Base-by-base conservation (phyloP, 2,113 vertebrate genomes). In the Xiphophorus couchianus region DNA sequence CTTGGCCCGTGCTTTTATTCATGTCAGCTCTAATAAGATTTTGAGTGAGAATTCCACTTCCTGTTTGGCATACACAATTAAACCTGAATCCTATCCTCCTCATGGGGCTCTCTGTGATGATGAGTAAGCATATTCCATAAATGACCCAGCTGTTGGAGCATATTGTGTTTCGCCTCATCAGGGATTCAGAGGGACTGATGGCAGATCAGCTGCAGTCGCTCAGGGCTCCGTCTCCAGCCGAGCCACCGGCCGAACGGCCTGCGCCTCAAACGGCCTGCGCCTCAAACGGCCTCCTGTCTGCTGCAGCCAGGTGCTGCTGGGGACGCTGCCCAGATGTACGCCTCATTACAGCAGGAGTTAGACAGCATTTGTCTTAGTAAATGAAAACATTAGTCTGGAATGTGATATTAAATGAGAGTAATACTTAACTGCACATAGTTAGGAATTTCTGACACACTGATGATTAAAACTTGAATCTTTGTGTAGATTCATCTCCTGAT, bases 141-240 rank as follows among this genome's bases (percentile, higher is more conserved):
- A 88, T 78, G 87, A 82, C 88, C 84, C 92, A 91, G 89, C 89
- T 92, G 90, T 77, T 84, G 0, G 65, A 84, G 76, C 88, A 90
- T 90, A 91, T 93, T 91, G 88, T 77, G 88, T 86, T 87, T 88
- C 64, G 69, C 84, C 78, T 89, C 88, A 90, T 90, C 78, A 80
- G 86, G 81, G 69, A 89, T 84, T 89, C 83, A 83, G 83, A 82
- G 74, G 74, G 76, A 67, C 82, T 76, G 87, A 80, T 76, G 77
- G 81, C 85, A 83, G 83, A 90, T 89, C 87, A 84, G 84, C 74
- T 30, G 12, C 65, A 83, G 85, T 73, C 83, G 60, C 73, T 78
- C 75, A 68, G 29, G 17, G 77, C 65, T 71, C 64, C 70, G 82
- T 85, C 78, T 89, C 74, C 78, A 82, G 74, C 63, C 84, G 88